These are phyloP conservation scores for Microtus agrestis DNA, from an alignment of 2,797 vertebrate species.

Conservation along the genomic window DNA sequence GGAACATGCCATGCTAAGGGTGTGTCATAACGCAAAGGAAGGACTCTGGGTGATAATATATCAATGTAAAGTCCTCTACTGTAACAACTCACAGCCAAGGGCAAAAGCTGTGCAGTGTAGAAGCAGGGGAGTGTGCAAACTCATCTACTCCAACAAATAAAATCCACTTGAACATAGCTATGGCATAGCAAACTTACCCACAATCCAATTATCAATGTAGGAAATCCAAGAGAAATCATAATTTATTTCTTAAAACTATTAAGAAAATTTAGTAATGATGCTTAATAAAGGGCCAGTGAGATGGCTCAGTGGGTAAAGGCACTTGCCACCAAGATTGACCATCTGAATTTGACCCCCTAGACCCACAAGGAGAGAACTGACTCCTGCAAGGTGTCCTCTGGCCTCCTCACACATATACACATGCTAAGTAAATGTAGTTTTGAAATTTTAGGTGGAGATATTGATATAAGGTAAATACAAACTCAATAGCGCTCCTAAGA, in stretches of 20 bases:
- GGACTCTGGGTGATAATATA: background rate
- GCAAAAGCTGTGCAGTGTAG: background rate
- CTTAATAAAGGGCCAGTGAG: background rate
- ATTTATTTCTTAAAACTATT: slow-evolving; percentile 7
- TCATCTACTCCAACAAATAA: background rate
- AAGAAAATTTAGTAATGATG: background rate
- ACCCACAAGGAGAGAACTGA: background rate
- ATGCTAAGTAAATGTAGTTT: background rate
- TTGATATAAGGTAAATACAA: background rate
- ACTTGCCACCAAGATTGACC: background rate
- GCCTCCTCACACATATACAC: background rate
- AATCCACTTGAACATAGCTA: background rate
- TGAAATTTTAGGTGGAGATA: background rate
- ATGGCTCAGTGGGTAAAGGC: background rate
- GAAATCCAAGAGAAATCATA: background rate
- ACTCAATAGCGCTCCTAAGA: background rate
- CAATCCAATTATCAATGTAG: background rate
- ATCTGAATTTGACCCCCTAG: background rate
- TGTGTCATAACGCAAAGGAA: background rate
- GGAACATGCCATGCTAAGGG: background rate
- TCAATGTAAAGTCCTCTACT: background rate
- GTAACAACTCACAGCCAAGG: background rate
- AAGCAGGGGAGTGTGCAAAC: background rate
- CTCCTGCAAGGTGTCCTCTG: background rate
- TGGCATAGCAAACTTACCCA: background rate